Evolutionary conservation across 1,140 invertebrate genomes (phyloP).

Genomic region (Bilobella aurantiaca): DNA sequence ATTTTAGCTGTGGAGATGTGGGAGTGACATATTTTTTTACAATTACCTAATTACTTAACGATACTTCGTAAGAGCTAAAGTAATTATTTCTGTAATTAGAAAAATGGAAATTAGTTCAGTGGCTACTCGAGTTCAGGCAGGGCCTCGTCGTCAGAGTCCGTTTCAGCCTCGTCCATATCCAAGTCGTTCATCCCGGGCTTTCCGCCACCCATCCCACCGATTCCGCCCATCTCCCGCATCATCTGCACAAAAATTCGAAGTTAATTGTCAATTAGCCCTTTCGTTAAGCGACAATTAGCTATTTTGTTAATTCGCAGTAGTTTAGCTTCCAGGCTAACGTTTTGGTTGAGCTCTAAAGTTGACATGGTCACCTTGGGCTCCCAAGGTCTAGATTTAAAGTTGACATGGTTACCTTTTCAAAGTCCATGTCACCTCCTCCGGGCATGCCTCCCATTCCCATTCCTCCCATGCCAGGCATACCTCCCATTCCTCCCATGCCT

Average conservation of each 20-base stretch:
- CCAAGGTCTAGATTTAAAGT: too few relatives aligned
- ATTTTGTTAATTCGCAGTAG: too few relatives aligned
- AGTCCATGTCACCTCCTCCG: conserved; percentile 19
- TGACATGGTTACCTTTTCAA: background rate
- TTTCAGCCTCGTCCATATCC: conserved; percentile 38
- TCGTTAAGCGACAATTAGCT: too few relatives aligned
- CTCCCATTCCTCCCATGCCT: conserved; percentile 35
- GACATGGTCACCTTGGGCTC: too few relatives aligned
- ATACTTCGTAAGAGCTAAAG: background rate
- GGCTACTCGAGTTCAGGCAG: conserved; percentile 47
- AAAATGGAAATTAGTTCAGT: background rate
- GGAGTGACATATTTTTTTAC: too few relatives aligned
- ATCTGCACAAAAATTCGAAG: conserved; percentile 18
- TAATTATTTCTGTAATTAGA: background rate
- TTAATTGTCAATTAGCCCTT: too few relatives aligned
- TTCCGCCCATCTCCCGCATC: conserved; percentile 38
- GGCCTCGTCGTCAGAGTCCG: conserved; percentile 50
- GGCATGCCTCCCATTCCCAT: too few relatives aligned
- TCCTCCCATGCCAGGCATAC: conserved; percentile 38
- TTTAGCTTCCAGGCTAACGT: too few relatives aligned
- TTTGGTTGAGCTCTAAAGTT: background rate
- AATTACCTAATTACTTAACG: too few relatives aligned
- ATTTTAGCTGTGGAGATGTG: too few relatives aligned
- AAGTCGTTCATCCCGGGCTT: conserved; percentile 47
- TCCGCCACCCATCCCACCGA: conserved; percentile 37